Conservation (phyloP, 92 coral and sea anemone species). For the Umimayanthus kanabou region DNA sequence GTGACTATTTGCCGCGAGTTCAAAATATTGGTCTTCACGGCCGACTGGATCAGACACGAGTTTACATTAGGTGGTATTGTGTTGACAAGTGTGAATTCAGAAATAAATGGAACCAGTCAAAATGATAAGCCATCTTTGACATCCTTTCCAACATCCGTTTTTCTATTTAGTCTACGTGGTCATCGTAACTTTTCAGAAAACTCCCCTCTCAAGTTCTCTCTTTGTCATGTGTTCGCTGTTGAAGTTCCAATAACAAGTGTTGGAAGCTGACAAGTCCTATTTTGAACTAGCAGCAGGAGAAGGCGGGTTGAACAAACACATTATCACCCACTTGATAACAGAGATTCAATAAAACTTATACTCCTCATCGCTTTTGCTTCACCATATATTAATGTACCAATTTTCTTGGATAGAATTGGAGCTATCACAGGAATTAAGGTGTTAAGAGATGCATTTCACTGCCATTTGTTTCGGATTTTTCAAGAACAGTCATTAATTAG, state of each 20-base stretch:
- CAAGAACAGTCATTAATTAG: conserved; percentile 8
- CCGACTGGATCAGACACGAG: conserved; percentile 11
- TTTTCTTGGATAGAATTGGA: background rate
- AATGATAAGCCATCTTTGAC: background rate
- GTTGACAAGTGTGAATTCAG: conserved; percentile 35
- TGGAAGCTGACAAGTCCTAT: conserved; percentile 65
- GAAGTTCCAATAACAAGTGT: conserved; percentile 53
- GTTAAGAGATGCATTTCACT: conserved; percentile 24
- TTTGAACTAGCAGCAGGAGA: conserved; percentile 60
- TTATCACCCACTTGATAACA: conserved; percentile 71
- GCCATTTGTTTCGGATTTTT: background rate
- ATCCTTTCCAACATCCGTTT: conserved; percentile 33
- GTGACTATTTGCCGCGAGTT: no score
- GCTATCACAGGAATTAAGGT: conserved; percentile 30
- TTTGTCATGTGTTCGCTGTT: conserved; percentile 2
- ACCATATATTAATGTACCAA: conserved; percentile 7
- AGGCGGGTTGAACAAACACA: conserved; percentile 66
- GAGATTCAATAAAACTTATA: conserved; percentile 6
- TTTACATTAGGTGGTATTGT: conserved; percentile 18
- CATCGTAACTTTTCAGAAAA: background rate
- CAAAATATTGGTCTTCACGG: no score
- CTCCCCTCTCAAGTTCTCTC: conserved; percentile 2
- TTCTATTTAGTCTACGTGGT: conserved; percentile 38
- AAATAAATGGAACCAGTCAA: conserved; percentile 38
- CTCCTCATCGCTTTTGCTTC: background rate